phyloP scores from a whole-genome alignment of 2,113 vertebrate species.

The Gymnocephalus cernua region DNA sequence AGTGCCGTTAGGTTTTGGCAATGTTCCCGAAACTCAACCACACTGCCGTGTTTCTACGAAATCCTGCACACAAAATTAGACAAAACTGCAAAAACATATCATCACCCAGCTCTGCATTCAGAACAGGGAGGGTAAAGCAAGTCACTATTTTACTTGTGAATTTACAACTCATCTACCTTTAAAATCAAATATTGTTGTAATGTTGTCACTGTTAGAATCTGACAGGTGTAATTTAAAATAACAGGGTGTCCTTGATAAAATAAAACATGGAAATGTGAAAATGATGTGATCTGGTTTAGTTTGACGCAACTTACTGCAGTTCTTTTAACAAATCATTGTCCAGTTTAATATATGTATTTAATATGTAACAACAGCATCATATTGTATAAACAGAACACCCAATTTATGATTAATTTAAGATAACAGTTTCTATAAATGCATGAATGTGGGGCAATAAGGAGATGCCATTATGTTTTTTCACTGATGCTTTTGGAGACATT shows the following conservation, averaged over 20 bases:
- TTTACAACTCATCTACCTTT: neutral
- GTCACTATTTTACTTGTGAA: neutral
- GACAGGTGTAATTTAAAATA: neutral
- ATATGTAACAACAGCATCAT: too few species aligned
- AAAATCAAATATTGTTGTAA: neutral
- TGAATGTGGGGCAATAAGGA: too few species aligned
- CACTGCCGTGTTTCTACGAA: slow-evolving; percentile 72
- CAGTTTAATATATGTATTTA: too few species aligned
- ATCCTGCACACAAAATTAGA: slow-evolving; percentile 46
- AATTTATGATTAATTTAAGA: too few species aligned
- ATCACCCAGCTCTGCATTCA: slow-evolving; percentile 27
- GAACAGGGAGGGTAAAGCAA: neutral
- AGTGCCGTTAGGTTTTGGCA: slow-evolving; percentile 77
- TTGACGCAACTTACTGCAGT: neutral
- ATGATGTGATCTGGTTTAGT: neutral
- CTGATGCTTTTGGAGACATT: neutral
- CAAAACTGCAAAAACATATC: slow-evolving; percentile 41
- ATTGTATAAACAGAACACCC: too few species aligned
- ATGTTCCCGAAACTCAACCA: slow-evolving; percentile 72
- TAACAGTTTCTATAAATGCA: too few species aligned
- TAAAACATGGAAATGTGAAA: neutral
- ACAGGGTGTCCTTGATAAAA: neutral
- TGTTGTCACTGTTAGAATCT: neutral
- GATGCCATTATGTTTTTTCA: neutral
- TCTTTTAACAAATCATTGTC: neutral